Base-by-base conservation (phyloP, 2,113 vertebrate species). In the Sinosuthora webbiana region DNA sequence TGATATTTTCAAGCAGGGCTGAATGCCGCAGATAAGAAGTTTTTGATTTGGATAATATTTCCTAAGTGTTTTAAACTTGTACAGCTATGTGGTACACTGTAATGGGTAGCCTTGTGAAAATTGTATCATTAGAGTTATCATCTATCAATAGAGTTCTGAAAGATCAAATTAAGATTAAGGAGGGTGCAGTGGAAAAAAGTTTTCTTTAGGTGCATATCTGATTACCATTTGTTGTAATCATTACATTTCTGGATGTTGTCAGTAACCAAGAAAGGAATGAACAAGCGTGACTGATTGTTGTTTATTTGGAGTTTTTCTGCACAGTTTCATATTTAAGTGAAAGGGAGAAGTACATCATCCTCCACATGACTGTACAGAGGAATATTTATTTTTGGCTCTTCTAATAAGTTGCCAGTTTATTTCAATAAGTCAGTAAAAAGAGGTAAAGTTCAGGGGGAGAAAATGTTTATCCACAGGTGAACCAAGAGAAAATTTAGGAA, bases 31-130 rank as follows among this genome's bases (percentile, higher is more conserved):
- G 35, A 33, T 67, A 21, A 64, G 57, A 73, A 4, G 2, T 15
- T 80, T 85, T 75, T 37, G 13, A 25, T 79, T 59, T 68, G 39
- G 19, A 15, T 80, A 49, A 23, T 31, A 30, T 30, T 82, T 70
- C 73, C 14, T 24, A 27, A 42, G 20, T 24, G 14, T 56, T 73
- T 95, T 64, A 52, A 56, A 69, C 20, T 60, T 73, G 4, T 9
- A 13, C 5, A 37, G 17, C 8, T 45, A 0, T 37, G 17, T 45
- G 24, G 18, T 22, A 6, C 3, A 8, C 7, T 50, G 13, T n/a
- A 35, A 4, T 13, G 18, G 11, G 10, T 50, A 39, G 11, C 8
- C 35, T 59, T 59, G n/a, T 67, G 25, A 45, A 13, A 62, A 37
- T 62, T 52, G 19, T 41, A 19, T 56, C 10, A 13, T 92, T 88